Base-by-base conservation (phyloP, 2,888 invertebrate species). In the Marronus borbonicus region DNA sequence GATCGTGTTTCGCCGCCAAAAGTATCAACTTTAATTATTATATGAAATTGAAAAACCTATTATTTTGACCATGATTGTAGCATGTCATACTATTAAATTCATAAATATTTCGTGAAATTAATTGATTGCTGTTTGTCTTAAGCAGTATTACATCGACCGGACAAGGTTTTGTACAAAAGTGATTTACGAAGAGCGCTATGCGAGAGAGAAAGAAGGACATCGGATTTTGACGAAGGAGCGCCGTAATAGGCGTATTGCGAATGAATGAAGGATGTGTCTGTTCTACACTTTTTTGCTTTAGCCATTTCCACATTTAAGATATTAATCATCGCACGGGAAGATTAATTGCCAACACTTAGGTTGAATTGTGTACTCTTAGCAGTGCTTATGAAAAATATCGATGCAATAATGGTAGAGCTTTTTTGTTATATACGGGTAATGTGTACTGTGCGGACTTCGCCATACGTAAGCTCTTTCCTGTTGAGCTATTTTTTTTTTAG, bases 281-380 rank as follows among this genome's bases (percentile, higher is more conserved):
- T 76, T 66, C 66, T 55, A 8, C 50, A 20, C 75, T 52, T 28
- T 76, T 76, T 76, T 66, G 50, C 39, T 36, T 58, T 58, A 31
- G 65, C 31, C 66, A 52, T 76, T 76, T 76, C 76, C 76, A 76
- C 76, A 76, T 66, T 76, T 66, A 66, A 55, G 55, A 66, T 50
- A 66, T 76, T 66, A 76, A 76, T 76, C 76, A 76, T 76, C 49
- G 44, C 66, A 14, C 44, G 66, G 39, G 66, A 76, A 66, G 66
- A 76, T 76, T 76, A 76, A 76, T 76, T 76, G 66, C 49, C 20
- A 20, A 66, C 66, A 66, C 58, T 66, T 66, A 76, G 52, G 66
- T 52, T 72, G 72, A 68, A 72, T 60, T 20, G 72, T 72, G 72
- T 72, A 72, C 72, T 58, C 39, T 60, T 31, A 60, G 39, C 39